Evolutionary conservation across 2,888 invertebrate genomes (phyloP).

Genomic region (Polia nebulosa): DNA sequence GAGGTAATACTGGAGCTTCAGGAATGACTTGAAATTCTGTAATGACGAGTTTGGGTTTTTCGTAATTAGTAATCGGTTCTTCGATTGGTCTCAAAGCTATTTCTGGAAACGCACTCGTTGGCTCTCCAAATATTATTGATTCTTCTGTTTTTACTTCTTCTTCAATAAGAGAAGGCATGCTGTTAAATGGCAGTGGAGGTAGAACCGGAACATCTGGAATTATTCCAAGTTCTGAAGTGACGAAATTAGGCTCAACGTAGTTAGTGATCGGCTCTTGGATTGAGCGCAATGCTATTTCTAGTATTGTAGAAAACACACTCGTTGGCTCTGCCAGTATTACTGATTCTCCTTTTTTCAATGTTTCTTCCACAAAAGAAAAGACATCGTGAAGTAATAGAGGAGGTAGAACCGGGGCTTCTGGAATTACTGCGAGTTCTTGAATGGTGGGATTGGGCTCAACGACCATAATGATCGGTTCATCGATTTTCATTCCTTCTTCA

Average conservation of each 20-base stretch:
- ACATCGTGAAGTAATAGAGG: background rate
- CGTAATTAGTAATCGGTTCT: background rate
- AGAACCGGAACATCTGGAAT: constrained; percentile 28
- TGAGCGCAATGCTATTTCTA: background rate
- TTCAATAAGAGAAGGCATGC: background rate
- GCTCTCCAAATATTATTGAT: background rate
- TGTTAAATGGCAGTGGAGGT: constrained; percentile 3
- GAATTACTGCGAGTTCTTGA: background rate
- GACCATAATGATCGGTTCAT: background rate
- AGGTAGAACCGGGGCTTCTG: constrained; percentile 21
- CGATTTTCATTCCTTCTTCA: background rate
- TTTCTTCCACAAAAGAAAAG: background rate
- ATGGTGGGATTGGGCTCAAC: background rate
- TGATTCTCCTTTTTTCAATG: background rate
- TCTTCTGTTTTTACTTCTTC: too few relatives aligned
- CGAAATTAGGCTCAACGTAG: background rate
- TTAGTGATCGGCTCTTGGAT: background rate
- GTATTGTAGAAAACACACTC: background rate
- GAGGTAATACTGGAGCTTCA: constrained; percentile 2
- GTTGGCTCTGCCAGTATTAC: background rate
- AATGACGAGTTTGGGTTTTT: background rate
- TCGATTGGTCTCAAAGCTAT: background rate
- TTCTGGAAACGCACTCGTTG: background rate
- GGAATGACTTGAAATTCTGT: constrained; percentile 1
- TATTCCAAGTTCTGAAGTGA: too few relatives aligned